These are phyloP conservation scores for Pachycephus smyrnensis DNA, from an alignment of 2,888 invertebrate genomes.

Conservation along the genomic window DNA sequence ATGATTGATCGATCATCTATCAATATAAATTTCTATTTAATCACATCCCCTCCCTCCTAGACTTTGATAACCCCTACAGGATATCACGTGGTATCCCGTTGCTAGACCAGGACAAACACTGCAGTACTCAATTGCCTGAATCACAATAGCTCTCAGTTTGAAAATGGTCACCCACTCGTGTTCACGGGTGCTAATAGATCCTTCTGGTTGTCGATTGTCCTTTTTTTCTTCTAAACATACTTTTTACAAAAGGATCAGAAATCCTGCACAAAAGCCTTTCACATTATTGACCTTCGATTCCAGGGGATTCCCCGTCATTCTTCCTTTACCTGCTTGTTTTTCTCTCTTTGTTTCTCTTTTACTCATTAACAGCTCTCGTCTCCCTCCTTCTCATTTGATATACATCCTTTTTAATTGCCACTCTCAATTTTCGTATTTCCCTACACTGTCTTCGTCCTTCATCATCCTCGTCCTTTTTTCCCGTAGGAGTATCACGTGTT, in stretches of 20 bases:
- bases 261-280: neutral
- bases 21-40: conserved; percentile 10
- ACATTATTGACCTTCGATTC: neutral
- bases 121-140: neutral
- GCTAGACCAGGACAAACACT: conserved; percentile 13
- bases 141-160: neutral
- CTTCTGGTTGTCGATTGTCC: conserved; percentile 8
- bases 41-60: conserved; percentile 1
- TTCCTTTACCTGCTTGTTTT: neutral
- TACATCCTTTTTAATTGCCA: neutral
- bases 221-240: conserved; percentile 10
- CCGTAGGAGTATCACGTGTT: no score
- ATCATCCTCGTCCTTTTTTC: no score
- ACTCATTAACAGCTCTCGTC: no score
- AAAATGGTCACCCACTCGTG: neutral
- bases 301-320: neutral
- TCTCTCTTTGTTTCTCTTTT: no score
- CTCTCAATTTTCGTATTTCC: neutral
- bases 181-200: conserved; percentile 2
- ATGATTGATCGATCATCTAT: conserved; percentile 23
- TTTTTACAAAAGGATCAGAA: neutral
- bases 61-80: neutral
- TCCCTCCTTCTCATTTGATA: neutral
- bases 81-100: conserved; percentile 7
- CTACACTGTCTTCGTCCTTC: neutral